Conservation (phyloP, 2,113 vertebrate genomes). For the Seriola dumerili region DNA sequence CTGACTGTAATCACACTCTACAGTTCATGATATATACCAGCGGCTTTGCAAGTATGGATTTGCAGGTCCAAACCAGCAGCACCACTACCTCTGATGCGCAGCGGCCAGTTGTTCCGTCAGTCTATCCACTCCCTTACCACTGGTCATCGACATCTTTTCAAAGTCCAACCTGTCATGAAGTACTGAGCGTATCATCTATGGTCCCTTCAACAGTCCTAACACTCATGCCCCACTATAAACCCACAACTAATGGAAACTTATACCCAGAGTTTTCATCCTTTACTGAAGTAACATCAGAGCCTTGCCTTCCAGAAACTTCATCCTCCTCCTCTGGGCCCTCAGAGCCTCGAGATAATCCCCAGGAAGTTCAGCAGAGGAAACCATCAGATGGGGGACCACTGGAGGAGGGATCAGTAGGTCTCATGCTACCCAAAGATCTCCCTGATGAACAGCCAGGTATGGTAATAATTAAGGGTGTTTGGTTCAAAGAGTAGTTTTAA, state of each 20-base stretch:
- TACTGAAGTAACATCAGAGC: conserved; percentile 19
- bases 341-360: conserved; percentile 16
- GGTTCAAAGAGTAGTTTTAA: not conserved
- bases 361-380: conserved; percentile 40
- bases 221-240: conserved; percentile 46
- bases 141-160: conserved; percentile 47
- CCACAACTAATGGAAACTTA: not conserved
- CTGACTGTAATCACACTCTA: not conserved
- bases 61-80: not conserved
- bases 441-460: conserved; percentile 65
- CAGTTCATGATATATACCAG: not conserved
- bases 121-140: conserved; percentile 12
- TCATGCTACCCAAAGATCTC: conserved; percentile 68
- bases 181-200: conserved; percentile 68
- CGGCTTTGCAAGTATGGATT: conserved; percentile 37
- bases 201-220: conserved; percentile 59
- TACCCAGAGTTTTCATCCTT: conserved; percentile 25
- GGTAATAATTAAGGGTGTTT: not conserved
- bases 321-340: conserved; percentile 2
- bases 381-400: conserved; percentile 49
- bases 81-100: not conserved
- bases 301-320: conserved; percentile 9
- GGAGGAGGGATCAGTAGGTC: conserved; percentile 62
- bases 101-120: not conserved
- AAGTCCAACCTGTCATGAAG: conserved; percentile 36